These are phyloP conservation scores for Salmo trutta DNA, from an alignment of 2,797 vertebrate genomes.

Conservation along the genomic window DNA sequence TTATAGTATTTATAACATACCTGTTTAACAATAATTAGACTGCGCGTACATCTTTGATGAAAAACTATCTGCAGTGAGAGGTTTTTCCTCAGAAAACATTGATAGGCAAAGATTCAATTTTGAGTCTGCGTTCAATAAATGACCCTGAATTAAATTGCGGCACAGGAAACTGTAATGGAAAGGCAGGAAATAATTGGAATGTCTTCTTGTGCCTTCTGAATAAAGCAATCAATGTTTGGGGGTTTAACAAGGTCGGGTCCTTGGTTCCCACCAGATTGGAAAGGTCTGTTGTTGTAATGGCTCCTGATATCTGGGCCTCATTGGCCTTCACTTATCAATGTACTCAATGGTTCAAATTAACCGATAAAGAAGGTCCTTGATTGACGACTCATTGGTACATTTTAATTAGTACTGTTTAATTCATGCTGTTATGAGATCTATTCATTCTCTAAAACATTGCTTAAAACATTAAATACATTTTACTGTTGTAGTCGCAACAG, in stretches of 20 bases:
- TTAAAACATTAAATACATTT: neutral
- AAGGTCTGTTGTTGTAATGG: constrained; percentile 42
- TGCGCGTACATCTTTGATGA: neutral
- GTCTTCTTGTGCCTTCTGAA: neutral
- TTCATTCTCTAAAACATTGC: neutral
- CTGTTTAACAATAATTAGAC: neutral
- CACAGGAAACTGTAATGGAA: neutral
- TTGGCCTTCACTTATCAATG: constrained; percentile 49
- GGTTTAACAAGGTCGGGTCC: constrained; percentile 56
- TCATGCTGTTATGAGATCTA: neutral
- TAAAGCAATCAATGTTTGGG: constrained; percentile 24
- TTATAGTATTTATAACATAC: neutral
- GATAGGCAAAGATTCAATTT: too few relatives aligned
- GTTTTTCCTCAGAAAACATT: neutral
- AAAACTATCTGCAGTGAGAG: neutral
- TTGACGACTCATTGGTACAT: neutral
- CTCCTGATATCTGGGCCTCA: constrained; percentile 47
- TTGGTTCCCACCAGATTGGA: constrained; percentile 53
- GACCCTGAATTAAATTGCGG: neutral
- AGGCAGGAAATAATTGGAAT: neutral
- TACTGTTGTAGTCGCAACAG: neutral
- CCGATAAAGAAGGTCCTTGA: constrained; percentile 14
- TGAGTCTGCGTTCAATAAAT: neutral
- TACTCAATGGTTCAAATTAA: constrained; percentile 9
- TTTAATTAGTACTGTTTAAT: neutral